Conservation (phyloP, 23 tunicate species). For the Diplosoma virens region DNA sequence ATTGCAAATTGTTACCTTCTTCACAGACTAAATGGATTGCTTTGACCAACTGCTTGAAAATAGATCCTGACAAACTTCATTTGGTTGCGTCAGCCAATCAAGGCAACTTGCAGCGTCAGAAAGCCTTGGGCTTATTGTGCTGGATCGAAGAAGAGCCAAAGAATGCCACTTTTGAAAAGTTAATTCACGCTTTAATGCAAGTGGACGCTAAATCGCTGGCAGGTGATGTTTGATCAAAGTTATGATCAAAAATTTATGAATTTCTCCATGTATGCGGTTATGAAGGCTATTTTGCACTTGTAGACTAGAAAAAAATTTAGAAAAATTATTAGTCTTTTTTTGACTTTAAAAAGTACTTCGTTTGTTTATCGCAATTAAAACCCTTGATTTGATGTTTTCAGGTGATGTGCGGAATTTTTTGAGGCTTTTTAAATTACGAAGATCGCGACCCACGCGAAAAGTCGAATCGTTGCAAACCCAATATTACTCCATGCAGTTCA, state of each 20-base stretch:
- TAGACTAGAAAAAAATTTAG: too few species aligned
- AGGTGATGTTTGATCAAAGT: too few species aligned
- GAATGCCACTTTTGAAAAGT: slow-evolving; percentile 41
- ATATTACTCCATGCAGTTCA: slow-evolving; percentile 52
- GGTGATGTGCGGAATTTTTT: slow-evolving; percentile 38
- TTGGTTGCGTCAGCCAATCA: slow-evolving; percentile 30
- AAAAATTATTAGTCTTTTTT: too few species aligned
- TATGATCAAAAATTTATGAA: too few species aligned
- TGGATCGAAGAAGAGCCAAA: slow-evolving; percentile 55
- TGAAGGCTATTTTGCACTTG: too few species aligned
- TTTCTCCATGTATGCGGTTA: too few species aligned
- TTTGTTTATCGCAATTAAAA: too few species aligned
- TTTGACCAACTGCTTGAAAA: slow-evolving; percentile 31
- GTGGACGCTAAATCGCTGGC: slow-evolving; percentile 45
- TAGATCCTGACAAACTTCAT: slow-evolving; percentile 56
- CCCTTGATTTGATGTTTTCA: too few species aligned
- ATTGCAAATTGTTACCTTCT: too few species aligned
- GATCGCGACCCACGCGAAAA: slow-evolving; percentile 22
- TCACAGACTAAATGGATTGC: slow-evolving; percentile 42
- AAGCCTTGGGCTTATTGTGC: slow-evolving; percentile 36
- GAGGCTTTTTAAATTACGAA: slow-evolving; percentile 9
- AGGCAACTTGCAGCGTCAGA: slow-evolving; percentile 49
- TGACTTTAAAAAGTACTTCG: too few species aligned
- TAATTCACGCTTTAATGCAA: slow-evolving; percentile 38
- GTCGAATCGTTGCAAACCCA: slow-evolving; percentile 49